Base-by-base conservation (phyloP, 2,797 vertebrate genomes). In the Spinibarbus caldwelli region DNA sequence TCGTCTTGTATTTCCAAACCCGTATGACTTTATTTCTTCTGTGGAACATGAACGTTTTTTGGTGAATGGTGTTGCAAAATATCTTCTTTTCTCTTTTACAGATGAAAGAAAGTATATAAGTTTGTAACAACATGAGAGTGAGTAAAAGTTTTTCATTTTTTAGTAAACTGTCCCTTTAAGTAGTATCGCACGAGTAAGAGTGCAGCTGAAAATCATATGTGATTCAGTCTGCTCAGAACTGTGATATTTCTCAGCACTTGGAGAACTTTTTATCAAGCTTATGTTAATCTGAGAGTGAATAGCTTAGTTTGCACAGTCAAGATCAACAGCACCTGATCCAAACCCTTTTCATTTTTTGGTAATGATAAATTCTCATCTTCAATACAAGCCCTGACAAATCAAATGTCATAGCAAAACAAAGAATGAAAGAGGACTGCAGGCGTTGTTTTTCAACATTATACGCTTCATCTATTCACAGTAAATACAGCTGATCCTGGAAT, bases 341-440 rank as follows among this genome's bases (percentile, higher is more conserved):
- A 64, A 23, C 8, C 15, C 6, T 3, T 73, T 73, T 72, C 7
- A n/a, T 34, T 66, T 59, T 36, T 15, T 34, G 7, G 47, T 47
- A 34, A 36, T 49, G 21, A 34, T 49, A 10, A 66, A 36, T 49
- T n/a, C 31, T 0, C 71, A 15, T 11, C 11, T 34, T 59, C 38
- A 31, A 21, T n/a, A 62, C 11, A 59, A 57, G 62, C n/a, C 62
- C 2, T n/a, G 83, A 57, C 36, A 67, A 38, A 84, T 77, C 57
- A 47, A 4, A 68, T 67, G 36, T 38, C 23, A 84, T 23, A 41
- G 19, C 26, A 38, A 12, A 31, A 8, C 66, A 10, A 21, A 29
- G n/a, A 47, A 12, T 43, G 5, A 62, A 72, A 82, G 38, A 64
- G 12, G 72, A 43, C 70, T 64, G 81, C 70, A 47, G 29, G 80